A percentile compares a stretch with the other conserved stretches of the same genome.
Conservation (phyloP, 53 echinoderm and acorn worm species). For the Crossaster papposus region DNA sequence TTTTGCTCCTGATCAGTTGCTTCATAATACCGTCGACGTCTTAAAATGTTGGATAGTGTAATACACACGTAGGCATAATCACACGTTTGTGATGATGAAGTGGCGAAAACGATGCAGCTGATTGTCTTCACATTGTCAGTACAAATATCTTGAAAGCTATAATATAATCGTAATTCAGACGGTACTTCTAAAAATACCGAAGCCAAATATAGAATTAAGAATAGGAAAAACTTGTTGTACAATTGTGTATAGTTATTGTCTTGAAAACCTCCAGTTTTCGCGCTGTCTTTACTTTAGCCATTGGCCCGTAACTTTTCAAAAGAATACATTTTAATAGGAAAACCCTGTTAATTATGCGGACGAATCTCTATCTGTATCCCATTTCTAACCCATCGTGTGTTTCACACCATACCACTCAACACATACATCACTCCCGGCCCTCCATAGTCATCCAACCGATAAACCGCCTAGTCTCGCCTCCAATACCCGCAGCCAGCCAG, state of each 20-base stretch:
- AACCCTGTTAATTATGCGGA: background rate
- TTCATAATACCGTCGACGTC: background rate
- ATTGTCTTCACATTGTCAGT: background rate
- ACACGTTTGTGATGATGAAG: background rate
- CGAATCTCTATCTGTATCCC: background rate
- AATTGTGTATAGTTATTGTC: no score
- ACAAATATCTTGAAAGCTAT: background rate
- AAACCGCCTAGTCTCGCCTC: background rate
- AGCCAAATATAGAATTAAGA: no score
- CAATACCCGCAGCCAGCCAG: background rate
- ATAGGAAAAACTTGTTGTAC: no score
- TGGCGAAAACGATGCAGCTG: no score
- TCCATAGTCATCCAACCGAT: background rate
- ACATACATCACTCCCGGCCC: background rate
- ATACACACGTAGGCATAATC: constrained; percentile 23
- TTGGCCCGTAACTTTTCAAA: no score
- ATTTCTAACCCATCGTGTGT: background rate
- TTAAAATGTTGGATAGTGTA: background rate
- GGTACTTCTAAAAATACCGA: no score
- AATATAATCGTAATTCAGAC: no score
- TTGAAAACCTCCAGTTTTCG: no score
- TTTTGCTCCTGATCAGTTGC: constrained; percentile 18
- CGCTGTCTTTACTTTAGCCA: no score
- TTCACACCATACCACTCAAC: background rate
- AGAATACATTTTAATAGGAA: no score